Evolutionary conservation across 1,140 invertebrate genomes (phyloP).

Genomic region (Trissolcus basalis): DNA sequence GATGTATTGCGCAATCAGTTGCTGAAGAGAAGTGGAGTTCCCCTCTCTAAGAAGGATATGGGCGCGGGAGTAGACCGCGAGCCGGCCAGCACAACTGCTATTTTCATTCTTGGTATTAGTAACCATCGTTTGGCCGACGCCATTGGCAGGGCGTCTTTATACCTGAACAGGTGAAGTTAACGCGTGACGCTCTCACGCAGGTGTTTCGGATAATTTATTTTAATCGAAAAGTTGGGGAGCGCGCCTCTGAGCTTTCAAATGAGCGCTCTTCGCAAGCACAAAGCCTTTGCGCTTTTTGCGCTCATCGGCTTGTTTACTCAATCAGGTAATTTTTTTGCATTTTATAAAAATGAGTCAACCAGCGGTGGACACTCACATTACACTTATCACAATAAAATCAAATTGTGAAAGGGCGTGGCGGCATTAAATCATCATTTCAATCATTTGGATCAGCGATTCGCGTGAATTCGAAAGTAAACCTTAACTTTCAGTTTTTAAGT

Average conservation of each 20-base stretch:
- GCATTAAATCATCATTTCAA: background rate
- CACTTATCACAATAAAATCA: constrained; percentile 12
- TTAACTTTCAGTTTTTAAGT: too few species aligned
- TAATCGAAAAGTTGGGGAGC: constrained; percentile 13
- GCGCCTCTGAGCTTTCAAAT: constrained; percentile 36
- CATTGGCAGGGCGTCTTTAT: constrained; percentile 45
- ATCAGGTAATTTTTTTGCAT: constrained; percentile 46
- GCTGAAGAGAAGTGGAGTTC: constrained; percentile 26
- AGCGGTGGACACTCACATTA: background rate
- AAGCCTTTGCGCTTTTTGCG: constrained; percentile 45
- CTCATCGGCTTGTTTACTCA: constrained; percentile 42
- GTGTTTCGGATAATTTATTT: constrained; percentile 27
- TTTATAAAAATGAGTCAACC: background rate
- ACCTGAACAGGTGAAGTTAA: constrained; percentile 45
- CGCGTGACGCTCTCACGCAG: constrained; percentile 28
- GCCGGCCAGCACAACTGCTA: constrained; percentile 28
- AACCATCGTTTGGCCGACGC: constrained; percentile 38
- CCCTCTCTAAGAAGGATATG: constrained; percentile 31
- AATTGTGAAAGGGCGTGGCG: constrained; percentile 41
- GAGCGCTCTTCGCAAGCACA: constrained; percentile 15
- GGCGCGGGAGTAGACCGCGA: constrained; percentile 32
- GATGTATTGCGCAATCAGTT: constrained; percentile 27
- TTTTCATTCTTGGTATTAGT: constrained; percentile 49
- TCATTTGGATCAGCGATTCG: background rate
- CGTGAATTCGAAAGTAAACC: too few species aligned